Conservation (phyloP, 2,797 vertebrate genomes). For the Anabacerthia variegaticeps region DNA sequence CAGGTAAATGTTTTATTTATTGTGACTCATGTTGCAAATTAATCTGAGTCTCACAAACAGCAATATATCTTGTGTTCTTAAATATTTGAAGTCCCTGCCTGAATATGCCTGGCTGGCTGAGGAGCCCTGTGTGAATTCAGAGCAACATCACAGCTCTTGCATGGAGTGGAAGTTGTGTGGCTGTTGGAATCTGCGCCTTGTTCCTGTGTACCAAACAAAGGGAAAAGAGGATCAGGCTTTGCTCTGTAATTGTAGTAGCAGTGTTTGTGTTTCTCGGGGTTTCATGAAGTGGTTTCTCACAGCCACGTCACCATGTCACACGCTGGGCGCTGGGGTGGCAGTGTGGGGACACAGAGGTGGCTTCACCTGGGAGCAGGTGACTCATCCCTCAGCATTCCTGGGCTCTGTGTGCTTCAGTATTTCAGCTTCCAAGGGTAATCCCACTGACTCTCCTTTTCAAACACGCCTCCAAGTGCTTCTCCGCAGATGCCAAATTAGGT, state of each 20-base stretch:
- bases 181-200: background rate
- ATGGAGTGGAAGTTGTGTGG: background rate
- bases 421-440: background rate
- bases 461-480: background rate
- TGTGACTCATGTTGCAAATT: background rate
- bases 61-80: background rate
- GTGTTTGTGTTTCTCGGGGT: background rate
- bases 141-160: background rate
- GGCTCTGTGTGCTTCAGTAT: background rate
- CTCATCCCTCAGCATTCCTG: background rate
- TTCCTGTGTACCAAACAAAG: background rate
- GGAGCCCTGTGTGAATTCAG: background rate
- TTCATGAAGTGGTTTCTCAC: background rate
- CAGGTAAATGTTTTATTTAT: background rate
- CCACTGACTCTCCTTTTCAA: background rate
- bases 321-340: background rate
- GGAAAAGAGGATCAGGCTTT: background rate
- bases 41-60: background rate
- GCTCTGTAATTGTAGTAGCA: background rate
- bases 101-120: background rate
- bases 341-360: background rate
- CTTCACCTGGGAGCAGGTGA: background rate
- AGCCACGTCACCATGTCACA: rapidly evolving
- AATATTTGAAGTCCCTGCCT: background rate
- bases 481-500: background rate